These are phyloP conservation scores for Leucophenga varia DNA, from an alignment of 1,140 invertebrate genomes.

Conservation along the genomic window DNA sequence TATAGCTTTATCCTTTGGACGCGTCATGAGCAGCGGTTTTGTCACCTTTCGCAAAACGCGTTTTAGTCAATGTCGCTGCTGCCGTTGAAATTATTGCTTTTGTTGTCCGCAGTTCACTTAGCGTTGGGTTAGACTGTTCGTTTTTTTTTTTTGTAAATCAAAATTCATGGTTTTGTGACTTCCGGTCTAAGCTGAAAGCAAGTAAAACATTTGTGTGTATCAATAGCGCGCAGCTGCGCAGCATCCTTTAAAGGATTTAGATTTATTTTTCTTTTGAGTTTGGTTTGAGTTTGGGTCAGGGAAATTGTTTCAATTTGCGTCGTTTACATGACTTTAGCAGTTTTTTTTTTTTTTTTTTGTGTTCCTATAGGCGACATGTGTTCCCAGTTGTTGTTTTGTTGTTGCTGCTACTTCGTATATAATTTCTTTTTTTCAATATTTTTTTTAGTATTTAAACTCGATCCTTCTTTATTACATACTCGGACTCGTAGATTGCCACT, in stretches of 20 bases:
- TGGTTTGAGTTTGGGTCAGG: too few relatives aligned
- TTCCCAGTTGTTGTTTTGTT: constrained; percentile 29
- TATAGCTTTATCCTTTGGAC: too few relatives aligned
- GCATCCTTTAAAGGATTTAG: too few relatives aligned
- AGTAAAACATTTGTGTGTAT: too few relatives aligned
- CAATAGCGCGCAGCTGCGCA: too few relatives aligned
- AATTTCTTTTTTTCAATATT: too few relatives aligned
- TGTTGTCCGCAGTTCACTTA: not conserved
- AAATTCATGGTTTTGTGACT: constrained; percentile 49
- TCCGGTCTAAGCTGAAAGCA: too few relatives aligned
- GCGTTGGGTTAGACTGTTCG: not conserved
- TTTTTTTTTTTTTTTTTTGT: constrained; percentile 1
- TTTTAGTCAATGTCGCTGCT: constrained; percentile 14
- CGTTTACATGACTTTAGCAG: constrained; percentile 35
- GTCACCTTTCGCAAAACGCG: constrained; percentile 5
- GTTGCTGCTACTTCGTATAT: constrained; percentile 15
- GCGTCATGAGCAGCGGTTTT: too few relatives aligned
- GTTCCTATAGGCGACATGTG: constrained; percentile 32
- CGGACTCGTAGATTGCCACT: too few relatives aligned
- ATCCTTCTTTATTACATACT: too few relatives aligned
- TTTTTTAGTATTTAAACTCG: too few relatives aligned
- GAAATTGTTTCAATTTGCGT: constrained; percentile 54
- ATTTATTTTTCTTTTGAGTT: too few relatives aligned
- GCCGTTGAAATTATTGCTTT: constrained; percentile 10
- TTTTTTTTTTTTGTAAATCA: constrained; percentile 35